Conservation (phyloP, 2,888 invertebrate species). For the Eupithecia dodoneata region DNA sequence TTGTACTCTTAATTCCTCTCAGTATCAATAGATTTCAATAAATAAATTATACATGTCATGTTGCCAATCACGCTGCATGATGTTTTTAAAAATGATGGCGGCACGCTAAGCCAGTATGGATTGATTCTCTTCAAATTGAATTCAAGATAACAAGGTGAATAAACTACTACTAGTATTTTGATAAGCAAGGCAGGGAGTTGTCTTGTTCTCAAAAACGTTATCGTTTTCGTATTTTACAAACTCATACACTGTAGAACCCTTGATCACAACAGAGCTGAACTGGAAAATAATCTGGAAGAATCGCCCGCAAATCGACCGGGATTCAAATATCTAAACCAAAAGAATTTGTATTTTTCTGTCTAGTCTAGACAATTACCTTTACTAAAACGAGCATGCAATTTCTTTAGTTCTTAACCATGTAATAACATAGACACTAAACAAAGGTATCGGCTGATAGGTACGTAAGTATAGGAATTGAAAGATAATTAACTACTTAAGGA, state of each 20-base stretch:
- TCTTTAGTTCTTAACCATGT: not conserved
- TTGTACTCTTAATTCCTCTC: not conserved
- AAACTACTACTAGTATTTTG: not conserved
- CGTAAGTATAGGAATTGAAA: not conserved
- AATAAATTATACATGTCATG: not conserved
- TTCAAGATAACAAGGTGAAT: not conserved
- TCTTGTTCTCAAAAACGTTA: too few species aligned
- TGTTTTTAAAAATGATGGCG: not conserved
- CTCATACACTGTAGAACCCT: too few species aligned
- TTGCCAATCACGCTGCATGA: not conserved
- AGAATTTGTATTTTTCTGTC: too few species aligned
- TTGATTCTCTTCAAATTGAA: not conserved
- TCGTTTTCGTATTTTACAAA: too few species aligned
- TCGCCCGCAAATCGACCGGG: too few species aligned
- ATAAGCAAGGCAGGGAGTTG: too few species aligned
- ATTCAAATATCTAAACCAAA: too few species aligned
- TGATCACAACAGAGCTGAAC: too few species aligned
- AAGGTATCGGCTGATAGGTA: not conserved
- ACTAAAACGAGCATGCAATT: not conserved
- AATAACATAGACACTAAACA: not conserved
- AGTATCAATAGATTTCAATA: not conserved
- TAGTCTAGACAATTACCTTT: too few species aligned
- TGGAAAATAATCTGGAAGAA: too few species aligned
- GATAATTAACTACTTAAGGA: not conserved
- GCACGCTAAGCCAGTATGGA: slow-evolving; percentile 9